phyloP scores from a whole-genome alignment of 2,888 invertebrate species.

The Diabrotica balteata region DNA sequence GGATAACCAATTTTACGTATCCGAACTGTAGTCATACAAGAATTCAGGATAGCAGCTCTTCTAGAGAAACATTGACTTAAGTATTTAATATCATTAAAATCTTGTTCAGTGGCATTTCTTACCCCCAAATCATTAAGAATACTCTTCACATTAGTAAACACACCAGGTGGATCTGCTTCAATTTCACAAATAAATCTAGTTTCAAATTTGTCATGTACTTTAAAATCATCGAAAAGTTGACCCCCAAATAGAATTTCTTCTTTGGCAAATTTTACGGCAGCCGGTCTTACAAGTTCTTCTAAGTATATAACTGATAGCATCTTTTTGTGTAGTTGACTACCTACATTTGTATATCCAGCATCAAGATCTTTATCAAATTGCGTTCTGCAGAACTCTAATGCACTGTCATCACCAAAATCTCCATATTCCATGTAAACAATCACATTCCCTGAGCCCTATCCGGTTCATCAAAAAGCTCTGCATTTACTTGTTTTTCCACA shows the following conservation, averaged over 20 bases:
- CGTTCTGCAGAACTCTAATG: slow-evolving; percentile 85
- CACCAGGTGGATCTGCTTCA: slow-evolving; percentile 74
- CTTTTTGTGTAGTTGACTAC: slow-evolving; percentile 89
- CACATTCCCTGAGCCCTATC: slow-evolving; percentile 73
- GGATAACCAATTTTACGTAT: slow-evolving; percentile 91
- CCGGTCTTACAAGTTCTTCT: slow-evolving; percentile 94
- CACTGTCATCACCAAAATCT: slow-evolving; percentile 92
- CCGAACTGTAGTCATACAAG: slow-evolving; percentile 87
- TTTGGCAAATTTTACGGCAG: slow-evolving; percentile 82
- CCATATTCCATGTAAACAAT: slow-evolving; percentile 98
- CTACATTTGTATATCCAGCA: slow-evolving; percentile 81
- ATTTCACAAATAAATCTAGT: slow-evolving; percentile 40
- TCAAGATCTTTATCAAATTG: slow-evolving; percentile 88
- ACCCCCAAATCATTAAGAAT: slow-evolving; percentile 82
- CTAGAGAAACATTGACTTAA: slow-evolving; percentile 92
- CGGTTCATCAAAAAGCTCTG: slow-evolving; percentile 78
- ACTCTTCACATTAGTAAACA: slow-evolving; percentile 78
- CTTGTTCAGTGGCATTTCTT: slow-evolving; percentile 84
- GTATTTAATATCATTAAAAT: slow-evolving; percentile 91
- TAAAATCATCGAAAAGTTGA: slow-evolving; percentile 79
- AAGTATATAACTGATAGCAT: slow-evolving; percentile 99
- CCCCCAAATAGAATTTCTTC: slow-evolving; percentile 86
- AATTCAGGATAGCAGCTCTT: slow-evolving; percentile 91
- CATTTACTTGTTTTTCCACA: slow-evolving; percentile 86
- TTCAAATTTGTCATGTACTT: slow-evolving; percentile 70